Percentiles rank a stretch among this genome's conserved stretches.
Evolutionary conservation across 2,113 vertebrate species (phyloP).

Genomic region (Speoplatyrhinus poulsoni): DNA sequence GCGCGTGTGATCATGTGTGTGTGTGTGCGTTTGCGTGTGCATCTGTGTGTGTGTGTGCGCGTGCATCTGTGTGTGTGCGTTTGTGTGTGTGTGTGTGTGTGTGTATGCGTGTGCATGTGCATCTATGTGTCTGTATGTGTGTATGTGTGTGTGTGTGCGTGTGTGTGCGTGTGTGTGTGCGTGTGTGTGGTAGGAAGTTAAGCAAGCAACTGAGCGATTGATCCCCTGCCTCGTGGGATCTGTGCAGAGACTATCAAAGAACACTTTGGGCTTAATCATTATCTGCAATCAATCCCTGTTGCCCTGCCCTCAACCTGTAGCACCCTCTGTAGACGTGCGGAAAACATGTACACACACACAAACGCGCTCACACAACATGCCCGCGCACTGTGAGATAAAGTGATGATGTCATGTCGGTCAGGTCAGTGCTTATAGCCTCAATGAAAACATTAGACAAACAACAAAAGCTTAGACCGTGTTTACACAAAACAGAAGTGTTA

Average conservation of each 20-base stretch:
- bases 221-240: constrained; percentile 65
- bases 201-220: constrained; percentile 55
- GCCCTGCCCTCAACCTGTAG: constrained; percentile 50
- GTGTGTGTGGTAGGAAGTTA: constrained; percentile 25
- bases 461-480: constrained; percentile 16
- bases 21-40: no score
- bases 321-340: constrained; percentile 32
- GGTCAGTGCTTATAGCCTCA: constrained; percentile 5
- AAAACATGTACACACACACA: constrained; percentile 20
- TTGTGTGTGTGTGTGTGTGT: no score
- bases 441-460: constrained; percentile 1
- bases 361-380: not conserved
- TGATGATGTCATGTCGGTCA: constrained; percentile 17
- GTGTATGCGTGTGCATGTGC: no score
- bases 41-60: no score
- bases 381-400: not conserved
- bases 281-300: constrained; percentile 65
- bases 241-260: constrained; percentile 67
- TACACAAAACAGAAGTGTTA: constrained; percentile 24
- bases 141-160: not conserved
- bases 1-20: no score
- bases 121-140: no score
- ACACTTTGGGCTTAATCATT: constrained; percentile 72
- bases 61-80: no score
- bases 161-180: constrained; percentile 4